phyloP scores from a whole-genome alignment of 2,797 vertebrate genomes.

The Chelon auratus region DNA sequence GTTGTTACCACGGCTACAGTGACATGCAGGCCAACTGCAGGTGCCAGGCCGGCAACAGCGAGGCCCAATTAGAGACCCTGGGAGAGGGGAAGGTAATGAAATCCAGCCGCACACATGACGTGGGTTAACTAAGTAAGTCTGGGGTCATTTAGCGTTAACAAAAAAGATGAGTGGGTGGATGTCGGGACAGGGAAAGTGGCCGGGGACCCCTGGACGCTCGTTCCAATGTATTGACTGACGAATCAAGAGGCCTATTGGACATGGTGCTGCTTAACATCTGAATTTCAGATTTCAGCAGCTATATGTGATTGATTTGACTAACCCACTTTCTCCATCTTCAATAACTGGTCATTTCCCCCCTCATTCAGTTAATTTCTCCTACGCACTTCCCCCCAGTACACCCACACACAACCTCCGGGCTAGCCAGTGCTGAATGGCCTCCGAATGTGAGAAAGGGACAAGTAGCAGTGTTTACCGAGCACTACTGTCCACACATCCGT shows the following conservation, averaged over 20 bases:
- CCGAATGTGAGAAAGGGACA: slow-evolving; percentile 82
- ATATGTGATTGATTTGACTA: slow-evolving; percentile 1
- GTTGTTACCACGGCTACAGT: slow-evolving; percentile 85
- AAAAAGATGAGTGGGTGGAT: slow-evolving; percentile 64
- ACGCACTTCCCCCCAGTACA: slow-evolving; percentile 11
- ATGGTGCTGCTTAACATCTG: not conserved
- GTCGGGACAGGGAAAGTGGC: slow-evolving; percentile 48
- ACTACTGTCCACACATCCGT: slow-evolving; percentile 85
- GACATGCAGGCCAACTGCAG: slow-evolving; percentile 80
- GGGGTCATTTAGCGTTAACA: slow-evolving; percentile 74
- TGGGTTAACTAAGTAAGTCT: slow-evolving; percentile 82
- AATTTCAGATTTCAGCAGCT: slow-evolving; percentile 12
- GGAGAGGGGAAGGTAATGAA: slow-evolving; percentile 81
- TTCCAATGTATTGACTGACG: slow-evolving; percentile 45
- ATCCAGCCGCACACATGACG: slow-evolving; percentile 72
- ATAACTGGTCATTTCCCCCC: not conserved
- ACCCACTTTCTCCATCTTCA: not conserved
- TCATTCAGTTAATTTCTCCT: slow-evolving; percentile 30
- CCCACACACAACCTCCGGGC: slow-evolving; percentile 46
- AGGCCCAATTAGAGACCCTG: slow-evolving; percentile 83
- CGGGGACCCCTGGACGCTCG: slow-evolving; percentile 35
- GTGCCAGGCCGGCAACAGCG: slow-evolving; percentile 79
- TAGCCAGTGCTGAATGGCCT: slow-evolving; percentile 49
- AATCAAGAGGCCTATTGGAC: slow-evolving; percentile 13
- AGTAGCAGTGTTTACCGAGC: slow-evolving; percentile 83